A percentile compares a stretch with the other conserved stretches of the same genome.
These are phyloP conservation scores for Euura saliciscinereae DNA, from an alignment of 1,140 invertebrate species.

Conservation along the genomic window DNA sequence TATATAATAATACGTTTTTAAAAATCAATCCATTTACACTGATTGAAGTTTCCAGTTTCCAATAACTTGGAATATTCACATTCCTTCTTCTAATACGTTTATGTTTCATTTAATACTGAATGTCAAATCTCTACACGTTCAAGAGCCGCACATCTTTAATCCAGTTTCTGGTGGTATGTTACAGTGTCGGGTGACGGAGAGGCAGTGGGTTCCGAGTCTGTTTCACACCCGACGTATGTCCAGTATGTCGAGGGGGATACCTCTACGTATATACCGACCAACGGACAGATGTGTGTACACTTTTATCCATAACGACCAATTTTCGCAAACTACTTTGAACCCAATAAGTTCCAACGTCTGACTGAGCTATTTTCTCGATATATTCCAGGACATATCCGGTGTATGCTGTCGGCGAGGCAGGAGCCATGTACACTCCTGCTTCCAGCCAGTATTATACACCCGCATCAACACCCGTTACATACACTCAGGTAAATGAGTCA, in stretches of 20 bases:
- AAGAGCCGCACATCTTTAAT: constrained; percentile 10
- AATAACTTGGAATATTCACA: background rate
- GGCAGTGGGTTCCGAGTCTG: constrained; percentile 61
- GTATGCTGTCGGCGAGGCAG: constrained; percentile 79
- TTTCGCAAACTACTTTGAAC: no score
- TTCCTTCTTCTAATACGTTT: background rate
- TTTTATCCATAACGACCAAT: background rate
- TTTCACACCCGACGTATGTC: constrained; percentile 69
- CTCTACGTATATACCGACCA: constrained; percentile 71
- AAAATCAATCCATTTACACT: no score
- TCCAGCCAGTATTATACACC: constrained; percentile 69
- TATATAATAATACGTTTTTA: background rate
- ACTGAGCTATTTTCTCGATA: constrained; percentile 15
- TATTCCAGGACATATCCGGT: constrained; percentile 79
- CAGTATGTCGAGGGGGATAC: constrained; percentile 76
- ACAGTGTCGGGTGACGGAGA: constrained; percentile 61
- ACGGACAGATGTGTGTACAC: constrained; percentile 67
- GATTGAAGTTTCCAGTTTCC: background rate
- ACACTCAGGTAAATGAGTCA: constrained; percentile 66
- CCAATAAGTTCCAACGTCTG: background rate
- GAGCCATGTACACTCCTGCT: constrained; percentile 73
- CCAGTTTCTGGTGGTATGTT: constrained; percentile 28
- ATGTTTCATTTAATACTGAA: background rate
- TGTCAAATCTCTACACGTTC: constrained; percentile 1
- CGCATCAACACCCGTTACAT: constrained; percentile 61